Percentiles rank a stretch among this genome's conserved stretches.
These are phyloP conservation scores for Dreissena polymorpha DNA, from an alignment of 1,140 invertebrate species.

Conservation along the genomic window DNA sequence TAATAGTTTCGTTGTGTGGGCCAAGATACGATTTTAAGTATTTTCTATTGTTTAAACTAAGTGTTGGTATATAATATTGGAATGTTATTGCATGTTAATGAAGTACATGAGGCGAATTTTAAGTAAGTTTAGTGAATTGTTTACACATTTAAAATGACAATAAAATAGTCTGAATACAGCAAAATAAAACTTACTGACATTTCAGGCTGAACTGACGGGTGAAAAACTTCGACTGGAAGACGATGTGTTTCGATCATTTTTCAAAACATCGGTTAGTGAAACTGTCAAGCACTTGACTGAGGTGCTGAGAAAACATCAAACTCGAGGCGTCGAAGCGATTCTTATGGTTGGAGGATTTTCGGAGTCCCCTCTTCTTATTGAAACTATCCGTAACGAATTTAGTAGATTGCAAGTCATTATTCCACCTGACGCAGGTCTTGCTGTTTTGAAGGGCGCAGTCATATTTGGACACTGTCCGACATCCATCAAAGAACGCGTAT, in stretches of 20 bases:
- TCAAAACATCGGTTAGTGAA: slow-evolving; percentile 13
- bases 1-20: no score
- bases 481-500: slow-evolving; percentile 8
- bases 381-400: slow-evolving; percentile 28
- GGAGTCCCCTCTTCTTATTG: slow-evolving; percentile 33
- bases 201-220: background rate
- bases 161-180: no score
- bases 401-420: slow-evolving; percentile 16
- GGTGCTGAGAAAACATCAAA: slow-evolving; percentile 2
- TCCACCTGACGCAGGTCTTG: slow-evolving; percentile 20
- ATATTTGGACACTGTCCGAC: slow-evolving; percentile 44
- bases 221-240: slow-evolving; percentile 30
- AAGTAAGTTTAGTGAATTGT: no score
- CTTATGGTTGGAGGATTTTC: slow-evolving; percentile 58
- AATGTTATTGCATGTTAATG: no score
- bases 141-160: no score
- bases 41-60: no score
- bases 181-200: background rate
- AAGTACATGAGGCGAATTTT: no score
- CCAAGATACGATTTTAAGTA: no score
- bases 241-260: slow-evolving; percentile 22
- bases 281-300: slow-evolving; percentile 24
- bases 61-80: no score
- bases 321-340: slow-evolving; percentile 20
- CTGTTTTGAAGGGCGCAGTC: slow-evolving; percentile 50